A percentile compares a stretch with the other conserved stretches of the same genome.
These are phyloP conservation scores for Eupristina koningsbergeri DNA, from an alignment of 1,140 invertebrate species.

Conservation along the genomic window DNA sequence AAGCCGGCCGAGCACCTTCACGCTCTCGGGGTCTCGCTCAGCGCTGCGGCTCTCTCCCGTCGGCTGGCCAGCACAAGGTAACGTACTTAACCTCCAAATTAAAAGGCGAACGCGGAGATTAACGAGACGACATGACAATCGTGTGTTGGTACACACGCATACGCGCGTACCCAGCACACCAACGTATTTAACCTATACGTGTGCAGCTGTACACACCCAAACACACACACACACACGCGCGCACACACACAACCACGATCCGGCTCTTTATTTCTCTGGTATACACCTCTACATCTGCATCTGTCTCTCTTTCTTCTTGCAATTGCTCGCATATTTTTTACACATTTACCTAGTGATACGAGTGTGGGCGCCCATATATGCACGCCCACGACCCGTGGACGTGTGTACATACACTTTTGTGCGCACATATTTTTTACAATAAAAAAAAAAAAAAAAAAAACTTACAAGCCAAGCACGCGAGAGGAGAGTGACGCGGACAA, in stretches of 20 bases:
- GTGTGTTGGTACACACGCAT: neutral
- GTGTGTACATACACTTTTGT: neutral
- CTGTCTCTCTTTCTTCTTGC: neutral
- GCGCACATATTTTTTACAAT: neutral
- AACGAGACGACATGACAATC: neutral
- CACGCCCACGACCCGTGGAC: no score
- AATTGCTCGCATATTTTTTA: constrained; percentile 11
- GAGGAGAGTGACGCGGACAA: constrained; percentile 16
- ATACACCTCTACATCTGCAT: neutral
- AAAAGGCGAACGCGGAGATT: neutral
- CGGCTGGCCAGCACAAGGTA: constrained; percentile 32
- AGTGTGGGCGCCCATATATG: no score
- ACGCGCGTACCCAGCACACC: neutral
- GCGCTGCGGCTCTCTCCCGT: constrained; percentile 10
- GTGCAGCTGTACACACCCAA: neutral
- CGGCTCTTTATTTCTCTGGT: neutral
- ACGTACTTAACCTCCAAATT: constrained; percentile 36
- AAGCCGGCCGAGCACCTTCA: neutral
- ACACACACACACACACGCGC: neutral
- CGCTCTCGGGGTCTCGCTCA: neutral
- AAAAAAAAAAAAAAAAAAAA: no score
- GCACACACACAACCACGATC: neutral
- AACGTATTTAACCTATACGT: constrained; percentile 2
- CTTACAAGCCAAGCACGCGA: neutral
- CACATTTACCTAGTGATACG: neutral